Evolutionary conservation across 2,888 invertebrate genomes (phyloP).

Genomic region (Callyntrura sp.): DNA sequence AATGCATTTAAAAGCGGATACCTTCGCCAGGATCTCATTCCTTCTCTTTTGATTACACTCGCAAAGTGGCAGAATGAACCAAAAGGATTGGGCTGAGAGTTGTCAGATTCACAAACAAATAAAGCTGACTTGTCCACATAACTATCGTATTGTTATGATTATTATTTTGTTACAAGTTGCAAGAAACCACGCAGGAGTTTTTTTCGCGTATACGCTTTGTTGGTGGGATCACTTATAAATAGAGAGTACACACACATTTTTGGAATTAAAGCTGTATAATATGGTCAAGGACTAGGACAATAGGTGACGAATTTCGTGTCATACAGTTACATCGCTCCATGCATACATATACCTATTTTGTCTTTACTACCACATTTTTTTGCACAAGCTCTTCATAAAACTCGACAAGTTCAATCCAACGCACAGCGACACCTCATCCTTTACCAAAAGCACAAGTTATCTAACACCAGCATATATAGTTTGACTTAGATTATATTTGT

Average conservation of each 20-base stretch:
- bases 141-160: neutral
- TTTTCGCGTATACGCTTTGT: neutral
- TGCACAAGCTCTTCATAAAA: conserved; percentile 31
- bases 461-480: too few relatives aligned
- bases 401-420: conserved; percentile 23
- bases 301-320: too few relatives aligned
- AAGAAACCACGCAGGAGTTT: neutral
- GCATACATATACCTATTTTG: too few relatives aligned
- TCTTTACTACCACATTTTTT: neutral
- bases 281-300: too few relatives aligned
- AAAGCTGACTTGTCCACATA: neutral
- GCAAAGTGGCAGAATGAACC: conserved; percentile 5
- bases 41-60: conserved; percentile 50
- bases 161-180: neutral
- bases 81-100: neutral
- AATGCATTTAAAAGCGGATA: conserved; percentile 12
- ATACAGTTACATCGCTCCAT: too few relatives aligned
- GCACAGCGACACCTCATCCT: too few relatives aligned
- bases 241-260: too few relatives aligned
- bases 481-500: too few relatives aligned
- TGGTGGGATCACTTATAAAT: too few relatives aligned
- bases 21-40: conserved; percentile 71
- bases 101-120: too few relatives aligned
- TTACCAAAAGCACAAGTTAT: too few relatives aligned
- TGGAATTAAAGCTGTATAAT: too few relatives aligned